A percentile compares a stretch with the other conserved stretches of the same genome.
These are phyloP conservation scores for Isoperla grammatica DNA, from an alignment of 2,888 invertebrate genomes.

Conservation along the genomic window DNA sequence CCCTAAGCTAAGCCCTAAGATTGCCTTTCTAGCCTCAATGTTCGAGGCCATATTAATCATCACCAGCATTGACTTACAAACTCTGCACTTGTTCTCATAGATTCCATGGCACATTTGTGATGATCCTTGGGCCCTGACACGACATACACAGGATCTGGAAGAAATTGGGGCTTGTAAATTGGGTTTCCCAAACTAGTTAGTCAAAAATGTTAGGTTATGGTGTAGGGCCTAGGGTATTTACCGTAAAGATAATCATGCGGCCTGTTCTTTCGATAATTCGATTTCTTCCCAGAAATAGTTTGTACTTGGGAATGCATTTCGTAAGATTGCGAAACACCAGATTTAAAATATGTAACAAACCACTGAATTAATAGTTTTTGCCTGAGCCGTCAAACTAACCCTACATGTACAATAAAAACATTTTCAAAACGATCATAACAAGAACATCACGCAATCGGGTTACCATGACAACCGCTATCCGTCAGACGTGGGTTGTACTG, in stretches of 20 bases:
- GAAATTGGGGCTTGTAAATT: neutral
- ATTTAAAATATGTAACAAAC: no score
- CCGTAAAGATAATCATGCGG: slow-evolving; percentile 7
- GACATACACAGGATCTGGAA: slow-evolving; percentile 51
- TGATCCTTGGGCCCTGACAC: slow-evolving; percentile 54
- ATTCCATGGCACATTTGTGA: slow-evolving; percentile 49
- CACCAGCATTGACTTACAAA: slow-evolving; percentile 42
- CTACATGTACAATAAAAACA: no score
- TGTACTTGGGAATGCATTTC: slow-evolving; percentile 1
- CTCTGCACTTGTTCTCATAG: slow-evolving; percentile 52
- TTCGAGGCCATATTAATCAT: no score
- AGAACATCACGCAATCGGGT: no score
- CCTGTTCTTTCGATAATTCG: neutral
- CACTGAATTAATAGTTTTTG: no score
- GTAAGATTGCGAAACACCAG: neutral
- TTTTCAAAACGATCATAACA: no score
- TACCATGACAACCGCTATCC: no score
- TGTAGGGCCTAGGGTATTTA: neutral
- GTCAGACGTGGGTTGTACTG: no score
- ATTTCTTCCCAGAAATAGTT: neutral
- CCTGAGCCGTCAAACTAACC: no score
- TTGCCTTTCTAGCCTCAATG: no score
- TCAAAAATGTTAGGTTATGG: no score
- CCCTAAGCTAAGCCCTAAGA: no score
- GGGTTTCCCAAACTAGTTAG: neutral